These are phyloP conservation scores for Lasioglossum lativentre DNA, from an alignment of 2,888 invertebrate genomes.

Conservation along the genomic window DNA sequence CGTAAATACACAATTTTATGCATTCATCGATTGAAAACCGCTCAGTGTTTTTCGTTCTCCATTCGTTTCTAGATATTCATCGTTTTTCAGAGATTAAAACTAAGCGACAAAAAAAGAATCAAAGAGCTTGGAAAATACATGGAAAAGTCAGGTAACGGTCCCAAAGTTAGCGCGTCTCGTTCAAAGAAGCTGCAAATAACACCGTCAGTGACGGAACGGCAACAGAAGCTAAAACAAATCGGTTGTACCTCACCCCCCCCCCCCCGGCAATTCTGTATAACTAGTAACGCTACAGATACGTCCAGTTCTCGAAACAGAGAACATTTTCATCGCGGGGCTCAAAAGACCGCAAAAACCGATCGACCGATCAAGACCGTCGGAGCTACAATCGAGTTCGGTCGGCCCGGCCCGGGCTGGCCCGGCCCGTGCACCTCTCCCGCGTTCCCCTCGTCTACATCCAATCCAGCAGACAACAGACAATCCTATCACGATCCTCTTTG, in stretches of 20 bases:
- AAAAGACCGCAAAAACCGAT: slow-evolving; percentile 39
- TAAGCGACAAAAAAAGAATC: not conserved
- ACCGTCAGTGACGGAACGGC: not conserved
- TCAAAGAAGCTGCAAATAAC: slow-evolving; percentile 18
- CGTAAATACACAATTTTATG: not conserved
- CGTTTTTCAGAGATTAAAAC: not conserved
- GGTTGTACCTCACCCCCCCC: not conserved
- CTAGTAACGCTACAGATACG: slow-evolving; percentile 2
- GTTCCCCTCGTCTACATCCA: not conserved
- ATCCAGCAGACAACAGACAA: slow-evolving; percentile 41
- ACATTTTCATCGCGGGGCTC: slow-evolving; percentile 24
- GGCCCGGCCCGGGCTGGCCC: not conserved
- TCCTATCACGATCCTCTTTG: slow-evolving; percentile 46
- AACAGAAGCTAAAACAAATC: slow-evolving; percentile 8
- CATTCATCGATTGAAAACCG: not conserved
- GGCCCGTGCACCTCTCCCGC: not conserved
- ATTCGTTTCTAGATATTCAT: not conserved
- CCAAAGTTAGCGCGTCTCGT: not conserved
- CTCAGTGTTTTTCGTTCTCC: not conserved
- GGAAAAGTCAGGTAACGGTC: not conserved
- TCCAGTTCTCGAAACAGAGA: not conserved
- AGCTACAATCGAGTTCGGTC: slow-evolving; percentile 17
- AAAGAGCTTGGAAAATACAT: not conserved
- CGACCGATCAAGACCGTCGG: slow-evolving; percentile 30
- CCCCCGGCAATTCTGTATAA: not conserved